Conservation (phyloP, 2,113 vertebrate species). For the Trinectes maculatus region DNA sequence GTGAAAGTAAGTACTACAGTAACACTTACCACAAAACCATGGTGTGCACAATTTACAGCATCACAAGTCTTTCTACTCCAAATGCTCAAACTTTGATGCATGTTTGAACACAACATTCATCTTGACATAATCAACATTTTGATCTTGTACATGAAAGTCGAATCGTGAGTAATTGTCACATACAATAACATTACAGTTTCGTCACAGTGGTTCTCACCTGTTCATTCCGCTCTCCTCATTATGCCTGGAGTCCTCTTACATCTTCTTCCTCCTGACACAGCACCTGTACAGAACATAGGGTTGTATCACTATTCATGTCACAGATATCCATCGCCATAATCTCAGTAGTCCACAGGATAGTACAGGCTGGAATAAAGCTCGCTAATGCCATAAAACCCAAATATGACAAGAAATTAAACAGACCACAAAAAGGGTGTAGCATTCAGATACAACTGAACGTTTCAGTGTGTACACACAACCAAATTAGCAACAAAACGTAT, state of each 20-base stretch:
- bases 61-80: background rate
- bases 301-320: background rate
- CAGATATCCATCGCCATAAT: slow-evolving; percentile 6
- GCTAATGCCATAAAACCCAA: no score
- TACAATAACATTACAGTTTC: background rate
- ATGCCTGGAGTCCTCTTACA: background rate
- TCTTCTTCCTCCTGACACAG: background rate
- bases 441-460: no score
- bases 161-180: background rate
- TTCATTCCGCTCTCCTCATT: background rate
- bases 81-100: background rate
- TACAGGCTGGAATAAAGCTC: no score
- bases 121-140: no score
- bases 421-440: no score
- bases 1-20: background rate
- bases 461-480: no score
- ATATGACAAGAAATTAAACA: no score
- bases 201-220: slow-evolving; percentile 14
- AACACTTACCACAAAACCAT: background rate
- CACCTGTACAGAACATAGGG: background rate
- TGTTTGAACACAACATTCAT: slow-evolving; percentile 14
- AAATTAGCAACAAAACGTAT: no score
- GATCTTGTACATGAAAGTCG: no score
- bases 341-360: no score
- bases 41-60: slow-evolving; percentile 1